Evolutionary conservation across 2,888 invertebrate species (phyloP).

Genomic region (Augochlorella aurata): DNA sequence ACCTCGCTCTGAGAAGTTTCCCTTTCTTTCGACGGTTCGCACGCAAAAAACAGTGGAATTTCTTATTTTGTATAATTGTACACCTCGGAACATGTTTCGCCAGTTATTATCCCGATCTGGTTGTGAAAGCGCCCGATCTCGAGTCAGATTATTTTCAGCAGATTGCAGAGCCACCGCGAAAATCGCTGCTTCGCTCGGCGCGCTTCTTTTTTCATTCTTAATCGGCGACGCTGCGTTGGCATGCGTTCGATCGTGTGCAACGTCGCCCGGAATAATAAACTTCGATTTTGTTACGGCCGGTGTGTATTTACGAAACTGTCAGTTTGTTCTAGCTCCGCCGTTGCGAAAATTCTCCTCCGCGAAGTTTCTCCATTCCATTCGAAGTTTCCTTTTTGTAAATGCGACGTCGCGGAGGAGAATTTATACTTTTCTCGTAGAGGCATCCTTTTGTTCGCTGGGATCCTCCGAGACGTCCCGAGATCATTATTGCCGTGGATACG

Average conservation of each 20-base stretch:
- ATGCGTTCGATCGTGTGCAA: too few species aligned
- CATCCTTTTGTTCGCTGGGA: neutral
- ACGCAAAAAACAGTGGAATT: neutral
- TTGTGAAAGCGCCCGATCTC: neutral
- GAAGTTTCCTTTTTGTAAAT: neutral
- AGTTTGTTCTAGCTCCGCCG: neutral
- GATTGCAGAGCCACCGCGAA: neutral
- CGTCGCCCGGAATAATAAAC: neutral
- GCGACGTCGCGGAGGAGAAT: neutral
- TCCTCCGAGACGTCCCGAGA: neutral
- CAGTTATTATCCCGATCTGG: neutral
- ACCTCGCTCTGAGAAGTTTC: neutral
- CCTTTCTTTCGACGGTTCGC: too few species aligned
- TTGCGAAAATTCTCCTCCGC: neutral
- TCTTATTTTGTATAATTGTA: constrained; percentile 2
- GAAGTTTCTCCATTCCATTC: too few species aligned
- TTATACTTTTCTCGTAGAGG: neutral
- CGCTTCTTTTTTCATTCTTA: neutral
- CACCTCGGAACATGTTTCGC: neutral
- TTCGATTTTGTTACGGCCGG: constrained; percentile 1
- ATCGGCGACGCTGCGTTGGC: too few species aligned
- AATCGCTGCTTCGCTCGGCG: neutral
- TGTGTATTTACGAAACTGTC: neutral
- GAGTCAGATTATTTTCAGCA: neutral
- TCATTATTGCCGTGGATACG: neutral